Evolutionary conservation across 2,113 vertebrate species (phyloP), one percentile per base, ranked within the genome.

Genomic region (Amphilophus citrinellus): DNA sequence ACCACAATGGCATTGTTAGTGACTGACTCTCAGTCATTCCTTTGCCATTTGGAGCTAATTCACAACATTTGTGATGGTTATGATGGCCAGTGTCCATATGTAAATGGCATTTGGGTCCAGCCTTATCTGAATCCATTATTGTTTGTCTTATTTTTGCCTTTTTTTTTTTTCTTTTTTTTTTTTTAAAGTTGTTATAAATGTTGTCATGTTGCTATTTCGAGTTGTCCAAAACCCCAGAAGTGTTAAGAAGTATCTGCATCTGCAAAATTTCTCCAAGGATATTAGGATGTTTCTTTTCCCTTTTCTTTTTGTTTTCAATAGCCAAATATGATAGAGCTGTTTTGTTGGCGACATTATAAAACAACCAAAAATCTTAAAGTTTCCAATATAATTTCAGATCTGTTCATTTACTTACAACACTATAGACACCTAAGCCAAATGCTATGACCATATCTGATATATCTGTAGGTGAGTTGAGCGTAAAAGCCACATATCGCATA

Each of bases 311-410:
- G 56, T 17, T 44, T 5, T 44, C 37, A 73, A 71, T 78, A 87
- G 84, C 85, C 92, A 93, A 88, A 85, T 89, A 93, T 95, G 95
- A 94, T 94, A 89, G 95, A 94, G 94, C 94, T 95, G 93, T 95
- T 95, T 90, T 91, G 17, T 47, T 37, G 22, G 30, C 47, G 3
- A 85, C 44, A 60, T 50, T 61, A 50, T 9, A 63, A 87, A 61
- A 76, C 9, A 81, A 78, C 75, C 18, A 78, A 71, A 83, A 73
- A 32, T 73, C 66, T 44, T 5, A 50, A 71, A 30, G 9, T 56
- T 82, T 35, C n/a, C n/a, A 30, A 30, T 30, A 30, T 39, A 39
- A 56, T 20, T 18, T 79, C 60, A 17, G 10, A 84, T 63, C 60
- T 84, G 61, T 79, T 61, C 8, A 68, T 76, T 44, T 71, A 57